Evolutionary conservation across 2,888 invertebrate genomes (phyloP).

Genomic region (Pelosia muscerda): DNA sequence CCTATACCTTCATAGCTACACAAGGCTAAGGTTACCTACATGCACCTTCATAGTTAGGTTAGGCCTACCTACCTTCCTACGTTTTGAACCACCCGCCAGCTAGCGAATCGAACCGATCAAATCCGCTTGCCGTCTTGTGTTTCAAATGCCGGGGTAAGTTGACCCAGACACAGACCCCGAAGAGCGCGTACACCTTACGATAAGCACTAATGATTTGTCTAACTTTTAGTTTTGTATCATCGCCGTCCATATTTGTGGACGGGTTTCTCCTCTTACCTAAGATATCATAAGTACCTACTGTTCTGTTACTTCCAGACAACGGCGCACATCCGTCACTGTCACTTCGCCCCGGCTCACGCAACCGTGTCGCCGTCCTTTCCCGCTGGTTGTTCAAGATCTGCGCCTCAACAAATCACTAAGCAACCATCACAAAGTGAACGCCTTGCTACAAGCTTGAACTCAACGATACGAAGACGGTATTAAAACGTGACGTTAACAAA

Average conservation of each 20-base stretch:
- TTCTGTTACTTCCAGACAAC: conserved; percentile 36
- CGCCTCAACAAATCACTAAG: conserved; percentile 57
- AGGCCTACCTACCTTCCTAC: no score
- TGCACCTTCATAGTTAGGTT: no score
- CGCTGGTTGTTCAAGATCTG: conserved; percentile 76
- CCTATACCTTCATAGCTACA: no score
- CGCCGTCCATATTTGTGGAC: background rate
- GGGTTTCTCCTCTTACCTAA: no score
- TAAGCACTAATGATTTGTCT: no score
- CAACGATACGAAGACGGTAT: background rate
- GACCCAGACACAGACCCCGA: no score
- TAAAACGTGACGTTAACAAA: background rate
- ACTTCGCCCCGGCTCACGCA: conserved; percentile 41
- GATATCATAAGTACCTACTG: background rate
- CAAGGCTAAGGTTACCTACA: no score
- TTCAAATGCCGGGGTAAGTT: no score
- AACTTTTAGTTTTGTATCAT: background rate
- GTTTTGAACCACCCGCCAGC: no score
- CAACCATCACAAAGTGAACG: conserved; percentile 52
- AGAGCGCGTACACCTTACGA: no score
- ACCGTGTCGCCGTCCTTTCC: conserved; percentile 78
- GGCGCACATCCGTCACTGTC: conserved; percentile 63
- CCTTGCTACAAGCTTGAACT: conserved; percentile 13
- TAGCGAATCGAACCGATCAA: no score
- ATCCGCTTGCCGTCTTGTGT: background rate